Evolutionary conservation across 2,888 invertebrate genomes (phyloP), one percentile per base, ranked within the genome.

Genomic region (Eupithecia dodoneata): DNA sequence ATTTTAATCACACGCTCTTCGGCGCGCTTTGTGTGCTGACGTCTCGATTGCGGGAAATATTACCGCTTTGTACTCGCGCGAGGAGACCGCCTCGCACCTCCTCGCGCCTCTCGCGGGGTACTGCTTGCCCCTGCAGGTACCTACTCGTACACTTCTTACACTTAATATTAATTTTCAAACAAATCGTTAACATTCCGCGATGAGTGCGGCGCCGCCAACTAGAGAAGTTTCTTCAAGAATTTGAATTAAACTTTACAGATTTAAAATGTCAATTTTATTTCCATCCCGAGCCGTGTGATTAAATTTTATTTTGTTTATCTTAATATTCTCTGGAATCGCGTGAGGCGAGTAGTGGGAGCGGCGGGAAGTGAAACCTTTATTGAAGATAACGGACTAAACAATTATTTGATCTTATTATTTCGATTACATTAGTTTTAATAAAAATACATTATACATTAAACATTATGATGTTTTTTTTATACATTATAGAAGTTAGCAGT

Each of bases 1-100:
- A 67, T 88, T 88, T 88, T 88, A 88, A 88, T 88, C 87, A 75
- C 75, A 47, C 67, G 73, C 67, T 59, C 67, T 86, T 45, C 67
- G 55, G n/a, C 67, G 52, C 49, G 66, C 52, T 72, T 67, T 84
- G 81, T 84, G 69, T 30, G 84, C 85, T 86, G 88, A 87, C 84
- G 85, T 82, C 86, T 87, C 85, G 85, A 87, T 88, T 86, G 82
- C 84, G 85, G 67, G 75, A 55, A 15, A 67, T 67, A 72, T 75
- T 69, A 45, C 66, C 18, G 13, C 49, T 52, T 45, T 70, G 55
- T 70, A 59, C 18, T 15, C 12, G 30, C 10, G 13, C 52, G 52
- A 13, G 15, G 6, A 15, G 15, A 4, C 52, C n/a, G 52, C 52
- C 15, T 3, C 49, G 49, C 49, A 13, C 15, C 49, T 49, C 52